These are phyloP conservation scores for Fragum fragum DNA, from an alignment of 2,888 invertebrate genomes.

Conservation along the genomic window DNA sequence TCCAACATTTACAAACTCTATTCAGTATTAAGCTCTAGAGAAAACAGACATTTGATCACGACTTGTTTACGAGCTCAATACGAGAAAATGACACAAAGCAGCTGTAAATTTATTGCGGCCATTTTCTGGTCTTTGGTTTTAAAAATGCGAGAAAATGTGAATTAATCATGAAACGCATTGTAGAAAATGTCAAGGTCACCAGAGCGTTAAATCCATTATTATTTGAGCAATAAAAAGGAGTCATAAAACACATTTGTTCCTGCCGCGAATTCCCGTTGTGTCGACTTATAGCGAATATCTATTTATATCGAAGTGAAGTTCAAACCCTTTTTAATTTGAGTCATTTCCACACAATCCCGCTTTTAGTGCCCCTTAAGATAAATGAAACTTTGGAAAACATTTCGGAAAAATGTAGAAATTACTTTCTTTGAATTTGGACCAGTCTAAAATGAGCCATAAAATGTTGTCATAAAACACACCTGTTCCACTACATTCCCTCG, in stretches of 20 bases:
- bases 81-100: background rate
- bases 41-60: background rate
- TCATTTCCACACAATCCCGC: no score
- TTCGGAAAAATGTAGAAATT: no score
- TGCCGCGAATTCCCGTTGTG: no score
- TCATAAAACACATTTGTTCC: background rate
- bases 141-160: background rate
- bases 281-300: no score
- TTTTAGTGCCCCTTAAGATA: no score
- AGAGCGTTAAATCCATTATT: background rate
- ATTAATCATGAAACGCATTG: background rate
- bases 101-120: conserved; percentile 3
- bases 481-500: no score
- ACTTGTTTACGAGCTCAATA: background rate
- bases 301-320: no score
- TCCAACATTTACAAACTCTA: background rate
- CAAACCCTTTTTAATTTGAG: no score
- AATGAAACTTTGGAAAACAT: no score
- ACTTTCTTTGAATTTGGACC: no score
- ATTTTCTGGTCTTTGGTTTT: background rate
- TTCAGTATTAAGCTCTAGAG: background rate
- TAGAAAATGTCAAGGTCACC: background rate
- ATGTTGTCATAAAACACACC: no score
- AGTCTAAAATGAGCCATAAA: no score
- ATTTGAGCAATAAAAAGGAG: background rate